Percentiles rank a stretch among this genome's conserved stretches.
phyloP scores from a whole-genome alignment of 2,888 invertebrate species.

The Amiota minor region DNA sequence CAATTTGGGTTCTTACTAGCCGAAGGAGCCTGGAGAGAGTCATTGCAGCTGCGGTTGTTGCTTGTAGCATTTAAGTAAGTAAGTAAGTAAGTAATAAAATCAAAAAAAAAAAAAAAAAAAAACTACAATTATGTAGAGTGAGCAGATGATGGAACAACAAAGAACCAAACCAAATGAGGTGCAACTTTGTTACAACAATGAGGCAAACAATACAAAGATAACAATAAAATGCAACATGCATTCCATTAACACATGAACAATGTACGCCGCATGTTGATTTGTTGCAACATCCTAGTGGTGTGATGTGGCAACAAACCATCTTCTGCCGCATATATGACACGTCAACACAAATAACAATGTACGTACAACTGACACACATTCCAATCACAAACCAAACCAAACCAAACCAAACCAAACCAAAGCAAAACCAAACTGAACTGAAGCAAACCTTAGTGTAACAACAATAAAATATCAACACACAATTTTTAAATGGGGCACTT shows the following conservation, averaged over 20 bases:
- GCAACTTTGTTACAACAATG: constrained; percentile 47
- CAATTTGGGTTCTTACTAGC: not conserved
- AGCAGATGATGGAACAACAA: not conserved
- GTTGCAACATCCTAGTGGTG: constrained; percentile 33
- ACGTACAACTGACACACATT: constrained; percentile 41
- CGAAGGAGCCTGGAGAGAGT: not conserved
- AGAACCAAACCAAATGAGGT: constrained; percentile 37
- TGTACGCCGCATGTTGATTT: constrained; percentile 20
- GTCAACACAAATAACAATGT: not conserved
- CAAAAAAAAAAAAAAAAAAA: not conserved
- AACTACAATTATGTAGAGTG: too few relatives aligned
- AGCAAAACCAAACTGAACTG: not conserved
- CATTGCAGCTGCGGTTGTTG: constrained; percentile 1
- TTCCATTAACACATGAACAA: constrained; percentile 17
- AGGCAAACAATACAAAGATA: not conserved
- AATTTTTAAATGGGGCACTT: not conserved
- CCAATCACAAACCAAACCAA: constrained; percentile 25
- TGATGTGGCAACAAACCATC: not conserved
- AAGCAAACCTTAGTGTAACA: too few relatives aligned
- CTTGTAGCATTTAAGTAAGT: constrained; percentile 7
- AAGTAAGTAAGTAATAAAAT: not conserved
- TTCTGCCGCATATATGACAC: constrained; percentile 13
- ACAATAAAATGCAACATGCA: constrained; percentile 6
- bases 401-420: not conserved
- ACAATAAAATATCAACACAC: too few relatives aligned